Base-by-base conservation (phyloP, 2,888 invertebrate species). In the Habrosyne pyritoides region DNA sequence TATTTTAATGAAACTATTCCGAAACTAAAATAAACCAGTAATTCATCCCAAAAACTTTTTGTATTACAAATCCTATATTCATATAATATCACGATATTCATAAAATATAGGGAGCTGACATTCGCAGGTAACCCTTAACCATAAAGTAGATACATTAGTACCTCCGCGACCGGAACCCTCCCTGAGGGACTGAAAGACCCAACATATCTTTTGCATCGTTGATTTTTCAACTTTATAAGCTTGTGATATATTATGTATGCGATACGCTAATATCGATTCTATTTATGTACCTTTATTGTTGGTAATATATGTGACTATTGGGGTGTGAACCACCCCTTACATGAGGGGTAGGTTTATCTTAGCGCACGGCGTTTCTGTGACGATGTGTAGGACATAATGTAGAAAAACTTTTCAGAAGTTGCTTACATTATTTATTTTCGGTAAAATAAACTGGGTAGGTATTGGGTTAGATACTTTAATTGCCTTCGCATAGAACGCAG, bases 201-300 rank as follows among this genome's bases (percentile, higher is more conserved):
- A n/a, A 50, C 49, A 28, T 26, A 49, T 50, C 50, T 50, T 50
- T 50, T 50, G 50, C 50, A 50, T 50, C 50, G 22, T 18, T 50
- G 50, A 50, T 50, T 50, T 50, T 50, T 50, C 28, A 50, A 50
- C 50, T 28, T 50, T 50, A 50, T 50, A 50, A 28, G 12, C 28
- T n/a, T 10, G 28, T 50, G 21, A 30, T 50, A 50, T 28, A 50
- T 28, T 49, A 50, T 42, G 18, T 42, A 42, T 18, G 6, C 1
- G 14, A 18, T 2, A 42, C 18, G 42, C 8, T 42, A 18, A 5
- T 42, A 42, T 42, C 18, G 42, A 42, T 42, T 42, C 2, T 42
- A 42, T 42, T 8, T 42, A 42, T 18, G 18, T 42, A 36, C 36
- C 12, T 14, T 42, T 6, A 42, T 42, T 42, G 42, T 18, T 18